Evolutionary conservation across 1,140 invertebrate genomes (phyloP).

Genomic region (Zaprionus vittiger): DNA sequence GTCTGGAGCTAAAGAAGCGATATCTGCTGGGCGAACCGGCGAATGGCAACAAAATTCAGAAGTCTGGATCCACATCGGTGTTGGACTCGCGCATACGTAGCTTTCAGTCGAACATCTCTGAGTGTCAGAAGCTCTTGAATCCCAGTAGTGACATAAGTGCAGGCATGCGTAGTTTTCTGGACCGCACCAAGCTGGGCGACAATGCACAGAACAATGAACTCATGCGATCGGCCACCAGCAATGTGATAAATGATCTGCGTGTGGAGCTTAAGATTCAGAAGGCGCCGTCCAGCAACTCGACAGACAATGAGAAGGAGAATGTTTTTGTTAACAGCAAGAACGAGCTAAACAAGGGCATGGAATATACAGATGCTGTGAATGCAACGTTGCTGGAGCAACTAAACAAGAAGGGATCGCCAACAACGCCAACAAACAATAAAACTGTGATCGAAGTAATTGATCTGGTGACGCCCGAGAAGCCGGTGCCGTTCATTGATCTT

Average conservation of each 20-base stretch:
- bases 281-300: conserved; percentile 70
- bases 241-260: conserved; percentile 76
- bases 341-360: conserved; percentile 82
- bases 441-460: conserved; percentile 78
- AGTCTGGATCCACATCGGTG: conserved; percentile 93
- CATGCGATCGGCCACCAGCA: conserved; percentile 77
- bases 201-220: conserved; percentile 57
- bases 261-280: conserved; percentile 79
- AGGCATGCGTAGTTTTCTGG: conserved; percentile 90
- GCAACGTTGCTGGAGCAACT: conserved; percentile 75
- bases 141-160: conserved; percentile 91
- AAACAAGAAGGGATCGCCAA: conserved; percentile 62
- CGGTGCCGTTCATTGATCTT: conserved; percentile 74
- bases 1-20: conserved; percentile 92
- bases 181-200: conserved; percentile 74
- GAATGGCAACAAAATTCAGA: conserved; percentile 88
- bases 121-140: conserved; percentile 94
- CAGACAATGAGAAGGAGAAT: conserved; percentile 83
- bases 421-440: conserved; percentile 71
- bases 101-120: conserved; percentile 93
- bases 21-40: conserved; percentile 89
- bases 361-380: conserved; percentile 81
- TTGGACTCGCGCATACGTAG: conserved; percentile 93
- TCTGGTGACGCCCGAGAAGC: conserved; percentile 76
- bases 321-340: conserved; percentile 82